Evolutionary conservation across 2,888 invertebrate genomes (phyloP).

Genomic region (Stegana nigrithorax): DNA sequence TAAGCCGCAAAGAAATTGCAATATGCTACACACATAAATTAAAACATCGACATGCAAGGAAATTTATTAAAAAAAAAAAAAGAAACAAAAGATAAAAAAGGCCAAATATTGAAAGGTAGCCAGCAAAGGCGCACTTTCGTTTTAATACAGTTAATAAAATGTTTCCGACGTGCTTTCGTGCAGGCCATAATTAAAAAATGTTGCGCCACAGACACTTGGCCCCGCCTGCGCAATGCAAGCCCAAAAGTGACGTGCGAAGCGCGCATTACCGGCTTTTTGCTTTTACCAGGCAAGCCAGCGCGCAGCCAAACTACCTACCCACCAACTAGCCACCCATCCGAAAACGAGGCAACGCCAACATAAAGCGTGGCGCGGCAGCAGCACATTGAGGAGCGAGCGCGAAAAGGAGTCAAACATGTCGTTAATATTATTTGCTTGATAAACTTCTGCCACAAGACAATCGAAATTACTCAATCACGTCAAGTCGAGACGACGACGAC

Average conservation of each 20-base stretch:
- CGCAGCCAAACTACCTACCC: no score
- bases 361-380: slow-evolving; percentile 34
- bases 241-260: slow-evolving; percentile 57
- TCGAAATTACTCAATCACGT: slow-evolving; percentile 58
- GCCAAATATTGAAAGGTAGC: no score
- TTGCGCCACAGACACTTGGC: slow-evolving; percentile 37
- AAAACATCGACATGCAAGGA: slow-evolving; percentile 1
- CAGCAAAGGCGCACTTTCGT: no score
- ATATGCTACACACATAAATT: no score
- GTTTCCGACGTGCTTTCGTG: slow-evolving; percentile 12
- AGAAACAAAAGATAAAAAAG: no score
- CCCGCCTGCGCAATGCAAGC: slow-evolving; percentile 39
- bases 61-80: no score
- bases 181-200: slow-evolving; percentile 50
- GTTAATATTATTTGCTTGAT: slow-evolving; percentile 60
- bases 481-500: slow-evolving; percentile 19
- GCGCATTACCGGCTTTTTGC: slow-evolving; percentile 53
- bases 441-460: slow-evolving; percentile 60
- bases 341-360: no score
- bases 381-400: slow-evolving; percentile 29
- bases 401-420: slow-evolving; percentile 47
- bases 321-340: no score
- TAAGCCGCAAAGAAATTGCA: no score
- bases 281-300: slow-evolving; percentile 45
- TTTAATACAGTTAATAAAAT: slow-evolving; percentile 17